A percentile compares a stretch with the other conserved stretches of the same genome.
Conservation (phyloP, 2,113 vertebrate species). For the Calypte anna region DNA sequence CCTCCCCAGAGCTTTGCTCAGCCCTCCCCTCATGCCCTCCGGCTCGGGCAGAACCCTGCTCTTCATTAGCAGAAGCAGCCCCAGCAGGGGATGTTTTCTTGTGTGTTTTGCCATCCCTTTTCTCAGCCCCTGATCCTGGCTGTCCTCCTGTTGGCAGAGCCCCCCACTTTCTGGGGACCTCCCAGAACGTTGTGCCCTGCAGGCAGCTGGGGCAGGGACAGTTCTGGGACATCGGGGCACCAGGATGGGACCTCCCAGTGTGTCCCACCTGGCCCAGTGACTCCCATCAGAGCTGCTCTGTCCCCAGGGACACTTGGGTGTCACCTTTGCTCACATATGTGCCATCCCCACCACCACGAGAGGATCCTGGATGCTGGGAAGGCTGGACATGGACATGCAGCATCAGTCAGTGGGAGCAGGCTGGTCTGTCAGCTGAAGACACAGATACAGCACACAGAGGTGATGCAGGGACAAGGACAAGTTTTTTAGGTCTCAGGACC, state of each 20-base stretch:
- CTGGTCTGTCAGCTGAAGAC: not conserved
- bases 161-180: not conserved
- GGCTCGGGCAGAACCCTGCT: not conserved
- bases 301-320: not conserved
- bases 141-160: not conserved
- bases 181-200: accelerated
- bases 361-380: accelerated
- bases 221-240: not conserved
- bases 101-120: not conserved
- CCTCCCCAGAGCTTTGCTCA: not conserved
- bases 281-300: not conserved
- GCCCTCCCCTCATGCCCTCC: not conserved
- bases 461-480: not conserved
- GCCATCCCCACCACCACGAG: accelerated
- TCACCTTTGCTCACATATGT: not conserved
- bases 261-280: not conserved
- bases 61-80: not conserved
- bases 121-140: not conserved
- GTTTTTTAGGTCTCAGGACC: not conserved
- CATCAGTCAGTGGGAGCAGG: not conserved
- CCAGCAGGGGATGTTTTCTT: constrained; percentile 39
- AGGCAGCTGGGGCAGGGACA: accelerated
- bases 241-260: accelerated
- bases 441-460: not conserved
- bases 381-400: not conserved